Percentiles rank a stretch among this genome's conserved stretches.
Conservation (phyloP, 35 echinoderm and acorn worm species). For the Chiridota heheva region DNA sequence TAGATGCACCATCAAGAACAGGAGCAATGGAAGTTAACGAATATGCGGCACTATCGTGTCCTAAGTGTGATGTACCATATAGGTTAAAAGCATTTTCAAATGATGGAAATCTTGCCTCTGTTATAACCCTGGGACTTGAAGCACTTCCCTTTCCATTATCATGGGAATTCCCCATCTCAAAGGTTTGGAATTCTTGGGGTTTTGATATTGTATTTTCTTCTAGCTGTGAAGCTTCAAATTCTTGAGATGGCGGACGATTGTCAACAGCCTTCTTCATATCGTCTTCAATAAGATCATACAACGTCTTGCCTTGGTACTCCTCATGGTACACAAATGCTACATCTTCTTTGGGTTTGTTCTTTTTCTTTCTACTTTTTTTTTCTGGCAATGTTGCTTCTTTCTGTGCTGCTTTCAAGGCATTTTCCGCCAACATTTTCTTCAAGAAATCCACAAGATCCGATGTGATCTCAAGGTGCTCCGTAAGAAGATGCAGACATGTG, state of each 20-base stretch:
- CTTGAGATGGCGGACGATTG: neutral
- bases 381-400: slow-evolving; percentile 22
- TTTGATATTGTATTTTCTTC: too few relatives aligned
- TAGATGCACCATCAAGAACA: too few relatives aligned
- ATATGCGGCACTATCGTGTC: too few relatives aligned
- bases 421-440: neutral
- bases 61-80: too few relatives aligned
- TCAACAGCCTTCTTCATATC: slow-evolving; percentile 44
- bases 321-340: neutral
- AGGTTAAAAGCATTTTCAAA: too few relatives aligned
- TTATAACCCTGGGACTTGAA: too few relatives aligned
- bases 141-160: too few relatives aligned
- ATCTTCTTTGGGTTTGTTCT: neutral
- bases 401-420: neutral
- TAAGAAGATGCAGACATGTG: slow-evolving; percentile 28
- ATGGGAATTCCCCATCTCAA: too few relatives aligned
- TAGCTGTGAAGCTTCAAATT: too few relatives aligned
- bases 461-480: slow-evolving; percentile 37
- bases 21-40: too few relatives aligned
- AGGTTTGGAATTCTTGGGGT: too few relatives aligned
- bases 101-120: too few relatives aligned
- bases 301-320: neutral
- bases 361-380: slow-evolving; percentile 8
- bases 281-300: slow-evolving; percentile 18
- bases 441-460: slow-evolving; percentile 28